Evolutionary conservation across 1,140 invertebrate species (phyloP).

Genomic region (Orchestia grillus): DNA sequence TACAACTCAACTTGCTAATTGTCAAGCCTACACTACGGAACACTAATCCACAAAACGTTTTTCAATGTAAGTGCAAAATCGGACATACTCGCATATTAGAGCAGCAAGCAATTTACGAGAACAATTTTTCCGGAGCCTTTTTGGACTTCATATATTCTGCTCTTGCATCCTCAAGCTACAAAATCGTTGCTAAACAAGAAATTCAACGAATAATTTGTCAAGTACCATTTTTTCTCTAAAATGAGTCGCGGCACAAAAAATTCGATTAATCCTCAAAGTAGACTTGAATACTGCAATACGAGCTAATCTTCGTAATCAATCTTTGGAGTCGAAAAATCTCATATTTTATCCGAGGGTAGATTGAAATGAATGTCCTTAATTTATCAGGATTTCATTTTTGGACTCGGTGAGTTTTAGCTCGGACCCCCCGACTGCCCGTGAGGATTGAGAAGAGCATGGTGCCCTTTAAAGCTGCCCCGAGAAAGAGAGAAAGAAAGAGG

Average conservation of each 20-base stretch:
- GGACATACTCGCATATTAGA: no score
- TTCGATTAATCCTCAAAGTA: background rate
- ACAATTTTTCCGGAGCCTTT: no score
- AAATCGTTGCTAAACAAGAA: background rate
- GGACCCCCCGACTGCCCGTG: background rate
- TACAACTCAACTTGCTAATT: no score
- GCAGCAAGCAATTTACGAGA: no score
- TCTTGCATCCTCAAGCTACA: no score
- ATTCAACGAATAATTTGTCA: no score
- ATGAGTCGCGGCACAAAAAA: background rate
- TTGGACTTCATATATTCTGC: no score
- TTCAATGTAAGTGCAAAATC: no score
- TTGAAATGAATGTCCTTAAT: background rate
- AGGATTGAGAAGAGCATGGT: background rate
- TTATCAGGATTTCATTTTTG: background rate
- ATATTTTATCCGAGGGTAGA: background rate
- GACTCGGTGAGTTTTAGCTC: background rate
- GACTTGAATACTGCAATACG: background rate
- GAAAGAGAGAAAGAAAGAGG: background rate
- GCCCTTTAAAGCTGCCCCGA: background rate
- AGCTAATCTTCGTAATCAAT: background rate
- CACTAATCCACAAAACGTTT: no score
- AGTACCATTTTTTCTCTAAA: background rate
- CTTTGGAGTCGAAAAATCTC: background rate
- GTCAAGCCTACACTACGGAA: no score